These are phyloP conservation scores for Pogonus chalceus DNA, from an alignment of 1,140 invertebrate species.

Conservation along the genomic window DNA sequence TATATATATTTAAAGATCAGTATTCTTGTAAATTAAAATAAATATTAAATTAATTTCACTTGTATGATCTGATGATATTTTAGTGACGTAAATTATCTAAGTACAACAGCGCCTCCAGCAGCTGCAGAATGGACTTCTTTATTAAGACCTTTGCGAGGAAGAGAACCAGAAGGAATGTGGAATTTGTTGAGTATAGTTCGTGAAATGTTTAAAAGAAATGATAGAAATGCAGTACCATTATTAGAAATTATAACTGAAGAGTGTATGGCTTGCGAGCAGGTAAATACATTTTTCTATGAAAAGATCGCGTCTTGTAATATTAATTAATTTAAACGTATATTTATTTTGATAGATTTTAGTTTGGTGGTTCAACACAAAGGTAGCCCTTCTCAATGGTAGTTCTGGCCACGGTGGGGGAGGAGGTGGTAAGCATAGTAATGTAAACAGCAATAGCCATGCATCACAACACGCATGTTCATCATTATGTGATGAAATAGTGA, in stretches of 20 bases:
- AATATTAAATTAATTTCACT: background rate
- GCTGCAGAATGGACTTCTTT: slow-evolving; percentile 94
- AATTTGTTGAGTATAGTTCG: slow-evolving; percentile 93
- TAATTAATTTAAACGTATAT: slow-evolving; percentile 10
- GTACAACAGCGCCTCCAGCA: slow-evolving; percentile 89
- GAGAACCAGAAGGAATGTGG: slow-evolving; percentile 98
- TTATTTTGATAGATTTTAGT: slow-evolving; percentile 65
- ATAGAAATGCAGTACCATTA: slow-evolving; percentile 87
- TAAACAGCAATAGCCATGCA: slow-evolving; percentile 72
- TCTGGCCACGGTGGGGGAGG: slow-evolving; percentile 51
- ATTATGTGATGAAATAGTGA: slow-evolving; percentile 94
- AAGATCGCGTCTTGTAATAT: background rate
- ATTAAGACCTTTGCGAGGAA: slow-evolving; percentile 78
- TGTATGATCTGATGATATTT: background rate
- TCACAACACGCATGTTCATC: slow-evolving; percentile 89
- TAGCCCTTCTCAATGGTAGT: slow-evolving; percentile 65
- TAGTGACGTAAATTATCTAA: slow-evolving; percentile 96
- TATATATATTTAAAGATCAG: slow-evolving; percentile 2
- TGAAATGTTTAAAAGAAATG: slow-evolving; percentile 96
- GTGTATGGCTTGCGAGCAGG: slow-evolving; percentile 91
- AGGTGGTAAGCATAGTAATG: slow-evolving; percentile 67
- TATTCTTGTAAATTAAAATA: background rate
- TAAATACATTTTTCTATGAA: slow-evolving; percentile 27
- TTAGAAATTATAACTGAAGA: slow-evolving; percentile 96
- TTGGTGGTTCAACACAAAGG: slow-evolving; percentile 98